Conservation (phyloP, 2,797 vertebrate species). For the Sphaeramia orbicularis region DNA sequence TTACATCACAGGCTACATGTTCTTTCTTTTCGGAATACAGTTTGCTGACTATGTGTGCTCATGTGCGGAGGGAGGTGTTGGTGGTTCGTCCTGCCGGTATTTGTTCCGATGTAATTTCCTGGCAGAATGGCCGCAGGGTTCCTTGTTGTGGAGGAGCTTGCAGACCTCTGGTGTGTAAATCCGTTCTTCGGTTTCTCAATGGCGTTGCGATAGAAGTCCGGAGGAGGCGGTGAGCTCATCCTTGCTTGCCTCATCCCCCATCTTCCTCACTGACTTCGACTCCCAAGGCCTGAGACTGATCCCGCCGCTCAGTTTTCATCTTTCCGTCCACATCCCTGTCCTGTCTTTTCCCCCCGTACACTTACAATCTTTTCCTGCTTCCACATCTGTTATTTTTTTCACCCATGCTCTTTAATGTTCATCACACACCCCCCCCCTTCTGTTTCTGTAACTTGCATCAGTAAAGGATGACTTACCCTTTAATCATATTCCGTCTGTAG, state of each 20-base stretch:
- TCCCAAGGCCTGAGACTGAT: slow-evolving; percentile 32
- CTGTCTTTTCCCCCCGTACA: slow-evolving; percentile 12
- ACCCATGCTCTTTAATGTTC: slow-evolving; percentile 25
- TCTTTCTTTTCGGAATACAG: too few species aligned
- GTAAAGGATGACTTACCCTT: slow-evolving; percentile 44
- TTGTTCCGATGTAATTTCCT: slow-evolving; percentile 60
- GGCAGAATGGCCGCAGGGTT: slow-evolving; percentile 50
- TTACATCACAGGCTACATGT: too few species aligned
- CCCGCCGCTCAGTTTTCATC: slow-evolving; percentile 33
- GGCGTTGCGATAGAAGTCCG: slow-evolving; percentile 45
- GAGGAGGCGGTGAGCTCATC: slow-evolving; percentile 58
- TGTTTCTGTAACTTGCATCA: slow-evolving; percentile 43
- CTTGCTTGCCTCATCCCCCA: slow-evolving; percentile 51
- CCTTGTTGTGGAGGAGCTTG: slow-evolving; percentile 46
- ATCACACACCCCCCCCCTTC: background rate
- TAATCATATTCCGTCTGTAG: slow-evolving; percentile 45
- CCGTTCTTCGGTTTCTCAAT: slow-evolving; percentile 49
- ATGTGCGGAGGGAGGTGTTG: slow-evolving; percentile 10
- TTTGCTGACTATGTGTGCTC: background rate
- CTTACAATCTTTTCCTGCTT: background rate
- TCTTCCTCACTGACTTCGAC: slow-evolving; percentile 30
- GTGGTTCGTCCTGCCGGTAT: slow-evolving; percentile 38
- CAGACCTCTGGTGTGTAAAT: slow-evolving; percentile 56
- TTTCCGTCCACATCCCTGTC: background rate
- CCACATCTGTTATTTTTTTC: slow-evolving; percentile 19